These are phyloP conservation scores for Orthosia incerta DNA, from an alignment of 2,888 invertebrate species.

Conservation along the genomic window DNA sequence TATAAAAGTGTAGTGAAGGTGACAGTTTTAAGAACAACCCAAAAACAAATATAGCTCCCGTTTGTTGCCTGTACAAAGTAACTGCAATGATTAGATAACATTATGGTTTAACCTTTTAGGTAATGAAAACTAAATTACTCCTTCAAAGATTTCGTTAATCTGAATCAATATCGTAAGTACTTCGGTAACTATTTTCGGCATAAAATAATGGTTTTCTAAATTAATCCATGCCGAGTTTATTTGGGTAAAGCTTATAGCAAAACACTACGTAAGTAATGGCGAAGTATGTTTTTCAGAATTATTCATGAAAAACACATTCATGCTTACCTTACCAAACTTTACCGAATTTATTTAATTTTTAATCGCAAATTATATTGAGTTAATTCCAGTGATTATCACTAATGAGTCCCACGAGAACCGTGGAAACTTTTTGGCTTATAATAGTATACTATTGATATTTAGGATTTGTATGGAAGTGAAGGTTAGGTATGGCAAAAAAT, in stretches of 20 bases:
- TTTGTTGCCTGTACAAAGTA: slow-evolving; percentile 27
- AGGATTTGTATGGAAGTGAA: too few relatives aligned
- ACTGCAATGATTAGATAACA: slow-evolving; percentile 36
- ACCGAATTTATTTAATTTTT: background rate
- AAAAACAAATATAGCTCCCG: background rate
- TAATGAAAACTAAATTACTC: slow-evolving; percentile 2
- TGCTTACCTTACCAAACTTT: background rate
- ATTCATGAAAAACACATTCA: background rate
- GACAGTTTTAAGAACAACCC: slow-evolving; percentile 12
- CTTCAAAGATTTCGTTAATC: background rate
- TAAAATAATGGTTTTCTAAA: slow-evolving; percentile 25
- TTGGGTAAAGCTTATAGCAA: slow-evolving; percentile 6
- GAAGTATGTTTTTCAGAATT: slow-evolving; percentile 13
- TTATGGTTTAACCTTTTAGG: background rate
- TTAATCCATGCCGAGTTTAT: slow-evolving; percentile 12
- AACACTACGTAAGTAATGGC: slow-evolving; percentile 2
- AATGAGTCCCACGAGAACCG: background rate
- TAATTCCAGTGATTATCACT: background rate
- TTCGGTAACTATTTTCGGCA: slow-evolving; percentile 12
- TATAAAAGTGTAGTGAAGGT: slow-evolving; percentile 52
- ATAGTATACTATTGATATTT: too few relatives aligned
- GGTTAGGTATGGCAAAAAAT: too few relatives aligned
- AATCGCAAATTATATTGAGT: background rate
- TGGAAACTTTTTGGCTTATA: background rate
- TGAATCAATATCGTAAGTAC: background rate